These are phyloP conservation scores for Paralvinella palmiformis DNA, from an alignment of 1,140 invertebrate genomes.

Conservation along the genomic window DNA sequence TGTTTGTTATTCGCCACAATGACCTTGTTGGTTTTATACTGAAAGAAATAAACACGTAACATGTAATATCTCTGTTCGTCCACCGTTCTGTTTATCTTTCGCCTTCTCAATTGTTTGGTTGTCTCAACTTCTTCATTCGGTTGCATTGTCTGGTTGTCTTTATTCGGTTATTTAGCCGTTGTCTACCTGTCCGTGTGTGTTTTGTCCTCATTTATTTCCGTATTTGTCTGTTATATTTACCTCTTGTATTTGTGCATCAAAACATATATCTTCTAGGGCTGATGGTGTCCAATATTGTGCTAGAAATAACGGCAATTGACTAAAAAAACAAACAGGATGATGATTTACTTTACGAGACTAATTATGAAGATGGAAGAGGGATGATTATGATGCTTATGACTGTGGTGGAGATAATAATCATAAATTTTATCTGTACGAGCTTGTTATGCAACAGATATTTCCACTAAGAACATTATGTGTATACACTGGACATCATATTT, in stretches of 20 bases:
- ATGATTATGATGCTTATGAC: not conserved
- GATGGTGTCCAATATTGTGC: constrained; percentile 29
- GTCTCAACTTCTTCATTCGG: not conserved
- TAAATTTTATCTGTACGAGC: not conserved
- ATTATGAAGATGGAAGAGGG: not conserved
- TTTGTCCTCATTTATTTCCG: not conserved
- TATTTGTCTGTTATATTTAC: constrained; percentile 16
- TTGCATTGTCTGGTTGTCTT: not conserved
- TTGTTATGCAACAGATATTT: not conserved
- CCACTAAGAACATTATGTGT: not conserved
- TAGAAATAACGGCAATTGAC: constrained; percentile 28
- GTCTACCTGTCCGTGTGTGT: not conserved
- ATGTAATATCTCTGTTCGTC: not conserved
- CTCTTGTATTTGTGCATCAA: constrained; percentile 39
- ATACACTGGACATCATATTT: not conserved
- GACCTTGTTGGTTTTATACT: constrained; percentile 42
- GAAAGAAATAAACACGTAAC: not conserved
- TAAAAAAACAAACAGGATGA: constrained; percentile 13
- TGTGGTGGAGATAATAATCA: not conserved
- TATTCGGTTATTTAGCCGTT: not conserved
- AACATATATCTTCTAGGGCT: constrained; percentile 25
- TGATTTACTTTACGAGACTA: not conserved
- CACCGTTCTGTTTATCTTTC: no score
- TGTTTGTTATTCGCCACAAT: constrained; percentile 30
- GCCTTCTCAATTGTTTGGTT: not conserved